Evolutionary conservation across 2,888 invertebrate species (phyloP), one percentile per base, ranked within the genome.

Genomic region (Philaethria dido): DNA sequence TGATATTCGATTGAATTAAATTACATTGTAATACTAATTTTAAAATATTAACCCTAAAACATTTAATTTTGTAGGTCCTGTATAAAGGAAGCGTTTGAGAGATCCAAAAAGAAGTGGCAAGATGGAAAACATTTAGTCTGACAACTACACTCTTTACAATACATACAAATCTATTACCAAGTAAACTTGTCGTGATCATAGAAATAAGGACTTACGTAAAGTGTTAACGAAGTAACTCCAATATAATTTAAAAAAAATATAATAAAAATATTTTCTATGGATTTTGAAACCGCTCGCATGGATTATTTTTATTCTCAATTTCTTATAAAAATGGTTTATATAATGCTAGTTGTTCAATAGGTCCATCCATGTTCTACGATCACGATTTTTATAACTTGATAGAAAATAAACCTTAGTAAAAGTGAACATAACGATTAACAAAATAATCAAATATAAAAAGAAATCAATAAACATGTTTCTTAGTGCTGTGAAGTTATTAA

Each of bases 41-140:
- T 13, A 13, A 13, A 13, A 13, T 13, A 39, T 39, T 39, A 3
- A 39, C 39, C 2, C 6, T 13, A 39, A 39, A 39, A 39, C 13
- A 11, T 39, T 39, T 11, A 20, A 22, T 20, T 60, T 59, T 93
- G 29, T 85, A 97, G 97, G 77, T 93, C 95, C 22, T 95, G 96
- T 73, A 96, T 97, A 74, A 93, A 93, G 69, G 96, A 97, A 88
- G 95, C 95, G 5, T 97, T 97, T 81, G 94, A 95, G 74, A 93
- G 94, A 77, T 95, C 95, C 36, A 95, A 95, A 79, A 94, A 87
- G 72, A 92, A 83, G 75, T 92, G 86, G 88, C 85, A 84, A 69
- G 86, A 92, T 65, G 92, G 90, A 13, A 80, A 81, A 72, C 92
- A 92, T 64, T 77, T 87, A 39, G 77, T 85, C 70, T 89, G 87